A percentile compares a stretch with the other conserved stretches of the same genome.
phyloP scores from a whole-genome alignment of 2,797 vertebrate genomes.

The Thripadectes ignobilis region DNA sequence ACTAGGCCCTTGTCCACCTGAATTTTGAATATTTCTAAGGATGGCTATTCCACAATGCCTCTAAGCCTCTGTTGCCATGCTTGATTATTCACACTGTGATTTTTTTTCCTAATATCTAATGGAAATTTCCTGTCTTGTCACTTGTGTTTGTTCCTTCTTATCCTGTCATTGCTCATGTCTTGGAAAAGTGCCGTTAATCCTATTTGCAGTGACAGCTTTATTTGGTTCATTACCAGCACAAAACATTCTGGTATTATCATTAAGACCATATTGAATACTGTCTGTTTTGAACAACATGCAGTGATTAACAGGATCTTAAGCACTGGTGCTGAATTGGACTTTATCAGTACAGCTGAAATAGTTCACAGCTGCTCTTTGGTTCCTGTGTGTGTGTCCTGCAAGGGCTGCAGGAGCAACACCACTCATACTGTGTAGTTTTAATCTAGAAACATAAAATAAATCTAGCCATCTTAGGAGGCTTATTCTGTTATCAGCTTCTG shows the following conservation, averaged over 20 bases:
- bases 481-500: background rate
- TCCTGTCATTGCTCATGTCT: background rate
- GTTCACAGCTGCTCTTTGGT: background rate
- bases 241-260: background rate
- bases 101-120: background rate
- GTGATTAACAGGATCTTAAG: background rate
- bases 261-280: background rate
- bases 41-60: background rate
- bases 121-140: background rate
- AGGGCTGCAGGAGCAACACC: background rate
- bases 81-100: background rate
- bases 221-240: background rate
- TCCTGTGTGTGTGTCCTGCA: background rate
- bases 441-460: background rate
- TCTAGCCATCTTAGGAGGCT: background rate
- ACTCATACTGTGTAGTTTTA: background rate
- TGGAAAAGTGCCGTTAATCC: background rate
- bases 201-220: background rate
- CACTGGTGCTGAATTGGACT: background rate
- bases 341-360: slow-evolving; percentile 18
- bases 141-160: background rate
- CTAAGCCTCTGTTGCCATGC: background rate
- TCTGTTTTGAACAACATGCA: background rate
- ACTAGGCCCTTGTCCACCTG: background rate
- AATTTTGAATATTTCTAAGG: background rate